Evolutionary conservation across 2,797 vertebrate genomes (phyloP), one percentile per base, ranked within the genome.

Genomic region (Thunnus albacares): DNA sequence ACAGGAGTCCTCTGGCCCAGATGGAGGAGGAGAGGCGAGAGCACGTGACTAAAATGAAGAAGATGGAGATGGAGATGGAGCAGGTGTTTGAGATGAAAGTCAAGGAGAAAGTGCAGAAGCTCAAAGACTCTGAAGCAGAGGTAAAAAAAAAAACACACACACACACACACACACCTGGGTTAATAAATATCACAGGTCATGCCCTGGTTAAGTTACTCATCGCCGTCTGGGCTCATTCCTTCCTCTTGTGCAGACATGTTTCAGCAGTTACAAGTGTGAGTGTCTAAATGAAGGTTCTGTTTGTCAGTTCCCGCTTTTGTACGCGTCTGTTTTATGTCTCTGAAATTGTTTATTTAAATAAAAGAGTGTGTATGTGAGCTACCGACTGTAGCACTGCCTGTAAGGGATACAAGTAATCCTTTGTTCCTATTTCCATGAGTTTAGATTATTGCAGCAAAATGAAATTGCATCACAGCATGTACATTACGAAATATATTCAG

Each of bases 21-120:
- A 99, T 99, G 98, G 98, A 99, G 90, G 98, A 99, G 89, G 98
- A 99, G 89, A 93, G 98, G 87, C 95, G 98, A 82, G 98, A 99
- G 82, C 98, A 99, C 6, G 98, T 99, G 91, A 86, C 97, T 51
- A 99, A 99, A 91, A 99, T 99, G 98, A 98, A 99, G 91, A 99
- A 99, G 90, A 99, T 99, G 98, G 98, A 99, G 90, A 97, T 98
- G 97, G 98, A 99, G 87, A 99, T 99, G 98, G 98, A 99, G 72
- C 98, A 99, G 89, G 98, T 99, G 88, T 99, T 99, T 87, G 98
- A 99, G 90, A 99, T 99, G 97, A 99, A 99, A 93, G 98, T 99
- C 91, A 99, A 98, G 94, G 98, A 99, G 85, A 99, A 99, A 89
- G 96, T 99, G 92, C 98, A 99, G 92, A 99, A 99, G 88, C 96